phyloP scores from a whole-genome alignment of 2,113 vertebrate genomes.

The Dolichallabes microphthalmus region DNA sequence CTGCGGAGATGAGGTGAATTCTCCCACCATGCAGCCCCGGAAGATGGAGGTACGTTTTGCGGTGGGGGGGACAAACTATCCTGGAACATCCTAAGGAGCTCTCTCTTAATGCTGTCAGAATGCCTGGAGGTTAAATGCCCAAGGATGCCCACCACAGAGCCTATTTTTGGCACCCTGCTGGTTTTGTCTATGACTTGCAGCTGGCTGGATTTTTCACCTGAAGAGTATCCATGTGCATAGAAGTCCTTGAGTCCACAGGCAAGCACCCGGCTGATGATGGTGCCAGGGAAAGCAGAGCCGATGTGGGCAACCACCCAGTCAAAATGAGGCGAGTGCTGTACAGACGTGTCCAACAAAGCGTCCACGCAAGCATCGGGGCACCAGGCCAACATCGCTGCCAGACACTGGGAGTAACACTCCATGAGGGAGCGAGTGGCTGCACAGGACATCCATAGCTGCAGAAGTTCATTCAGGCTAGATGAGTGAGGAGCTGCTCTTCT shows the following conservation, averaged over 20 bases:
- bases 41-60: slow-evolving; percentile 65
- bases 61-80: slow-evolving; percentile 77
- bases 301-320: slow-evolving; percentile 98
- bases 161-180: slow-evolving; percentile 86
- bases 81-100: slow-evolving; percentile 89
- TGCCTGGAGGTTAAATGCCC: slow-evolving; percentile 87
- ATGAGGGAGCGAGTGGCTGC: slow-evolving; percentile 85
- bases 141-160: slow-evolving; percentile 90
- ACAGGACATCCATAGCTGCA: slow-evolving; percentile 95
- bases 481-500: slow-evolving; percentile 82
- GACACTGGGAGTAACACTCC: slow-evolving; percentile 92
- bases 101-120: slow-evolving; percentile 86
- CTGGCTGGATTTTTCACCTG: slow-evolving; percentile 63
- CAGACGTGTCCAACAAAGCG: slow-evolving; percentile 87
- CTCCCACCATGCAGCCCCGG: slow-evolving; percentile 65
- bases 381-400: slow-evolving; percentile 84
- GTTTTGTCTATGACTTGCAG: slow-evolving; percentile 69
- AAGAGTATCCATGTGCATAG: slow-evolving; percentile 77
- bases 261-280: slow-evolving; percentile 90
- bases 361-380: slow-evolving; percentile 94
- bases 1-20: slow-evolving; percentile 76
- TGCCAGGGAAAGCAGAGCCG: slow-evolving; percentile 89
- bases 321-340: slow-evolving; percentile 92
- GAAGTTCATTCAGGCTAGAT: slow-evolving; percentile 85
- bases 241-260: slow-evolving; percentile 93